Evolutionary conservation across 2,888 invertebrate species (phyloP), one percentile per base, ranked within the genome.

Genomic region (Bellardia pandia): DNA sequence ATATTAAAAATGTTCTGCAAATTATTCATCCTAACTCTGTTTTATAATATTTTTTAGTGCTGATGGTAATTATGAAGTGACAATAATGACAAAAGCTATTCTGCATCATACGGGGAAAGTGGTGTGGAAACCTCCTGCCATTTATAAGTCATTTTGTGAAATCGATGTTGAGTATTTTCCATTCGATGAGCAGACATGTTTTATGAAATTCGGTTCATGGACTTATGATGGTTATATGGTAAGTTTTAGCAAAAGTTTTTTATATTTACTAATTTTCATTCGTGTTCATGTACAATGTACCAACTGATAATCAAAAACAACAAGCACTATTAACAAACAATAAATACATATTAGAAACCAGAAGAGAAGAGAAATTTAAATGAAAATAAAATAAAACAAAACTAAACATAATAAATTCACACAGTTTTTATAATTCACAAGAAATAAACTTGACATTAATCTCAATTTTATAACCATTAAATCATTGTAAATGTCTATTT

Each of bases 21-120:
- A 23, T 56, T 7, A 23, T 51, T 51, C 8, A 42, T 33, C 6
- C 37, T 13, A 7, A 9, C 23, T 56, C 56, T 8, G 4, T 30
- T 53, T 42, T 69, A 75, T 42, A 42, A 58, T 69, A 13, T 71
- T 90, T 23, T 93, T 88, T 95, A 99, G 99, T 94, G 99, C 99
- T 90, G 99, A 99, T 93, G 99, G 99, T 89, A 98, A 98, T 95
- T 99, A 99, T 94, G 98, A 98, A 94, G 98, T 99, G 93, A 99
- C 98, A 91, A 97, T 99, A 94, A 98, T 98, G 98, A 99, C 99
- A 90, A 99, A 99, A 94, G 99, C 98, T 89, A 98, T 98, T 91
- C 95, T 99, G 81, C 97, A 98, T 93, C 97, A 97, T 94, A 97
- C 97, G 90, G 99, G 99, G 37, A 97, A 97, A 94, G 98, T 99